Evolutionary conservation across 2,888 invertebrate species (phyloP), one percentile per base, ranked within the genome.

Genomic region (Noctua fimbriata): DNA sequence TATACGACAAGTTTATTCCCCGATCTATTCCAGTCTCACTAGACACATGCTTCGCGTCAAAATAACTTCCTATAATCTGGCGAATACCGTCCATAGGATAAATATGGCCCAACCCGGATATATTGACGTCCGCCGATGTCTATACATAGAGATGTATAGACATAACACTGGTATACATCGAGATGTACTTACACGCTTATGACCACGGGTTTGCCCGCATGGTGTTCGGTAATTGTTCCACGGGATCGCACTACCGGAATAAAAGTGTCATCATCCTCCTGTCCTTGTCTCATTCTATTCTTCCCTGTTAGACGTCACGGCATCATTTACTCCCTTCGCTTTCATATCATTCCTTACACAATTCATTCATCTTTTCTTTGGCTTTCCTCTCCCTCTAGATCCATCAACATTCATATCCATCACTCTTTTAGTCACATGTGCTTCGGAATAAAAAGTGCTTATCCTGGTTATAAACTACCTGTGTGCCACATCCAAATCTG

Each of bases 81-180:
- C 52, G 71, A 86, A 84, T 84, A 67, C 76, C 76, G 76, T 79
- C 49, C 76, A 81, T 76, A 72, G 63, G 81, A 76, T 88, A 85
- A 86, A 88, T 86, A 76, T 81, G 81, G 79, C 63, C 60, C 55
- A 76, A 82, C 88, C 88, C 87, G 89, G 89, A 89, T 80, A 87
- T 84, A 88, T 82, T 86, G 84, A 88, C 82, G 84, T 86, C 75
- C 73, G 79, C 69, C 47, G 79, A 78, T 82, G 81, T 89, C 71
- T 73, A 70, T 63, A 63, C 24, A 67, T 74, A 67, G 41, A 66
- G 41, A 67, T n/a, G 32, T 67, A n/a, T 16, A 16, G 32, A 21
- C 36, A 41, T 24, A 55, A 55, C 3, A 24, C 55, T 55, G 55
- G 55, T 55, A 18, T 49, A 16, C 24, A n/a, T 67, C 0, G 16